phyloP scores from a whole-genome alignment of 2,113 vertebrate genomes.

The Tympanuchus pallidicinctus region DNA sequence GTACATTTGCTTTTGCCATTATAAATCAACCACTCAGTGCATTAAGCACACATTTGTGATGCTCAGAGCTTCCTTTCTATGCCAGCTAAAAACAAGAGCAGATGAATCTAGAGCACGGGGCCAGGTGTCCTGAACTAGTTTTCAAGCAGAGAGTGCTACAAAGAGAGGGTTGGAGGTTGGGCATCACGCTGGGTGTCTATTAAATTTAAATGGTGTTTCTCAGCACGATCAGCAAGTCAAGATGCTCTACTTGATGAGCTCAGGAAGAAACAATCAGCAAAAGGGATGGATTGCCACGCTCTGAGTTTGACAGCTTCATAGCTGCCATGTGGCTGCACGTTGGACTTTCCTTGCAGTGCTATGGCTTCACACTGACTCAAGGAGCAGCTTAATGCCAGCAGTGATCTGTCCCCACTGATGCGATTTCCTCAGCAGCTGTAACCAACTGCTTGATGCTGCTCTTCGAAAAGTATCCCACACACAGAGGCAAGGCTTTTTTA shows the following conservation, averaged over 20 bases:
- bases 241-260: not conserved
- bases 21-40: not conserved
- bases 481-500: not conserved
- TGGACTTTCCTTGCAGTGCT: not conserved
- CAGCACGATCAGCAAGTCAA: not conserved
- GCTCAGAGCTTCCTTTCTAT: accelerated
- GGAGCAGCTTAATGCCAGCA: not conserved
- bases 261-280: not conserved
- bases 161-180: not conserved
- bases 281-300: not conserved
- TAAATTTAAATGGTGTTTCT: not conserved
- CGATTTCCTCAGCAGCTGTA: not conserved
- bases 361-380: not conserved
- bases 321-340: not conserved
- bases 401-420: not conserved
- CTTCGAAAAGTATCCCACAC: not conserved
- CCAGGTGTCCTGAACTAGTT: not conserved
- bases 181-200: not conserved
- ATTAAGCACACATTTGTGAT: not conserved
- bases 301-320: not conserved
- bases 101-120: not conserved
- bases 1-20: not conserved
- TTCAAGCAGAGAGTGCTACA: not conserved
- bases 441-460: not conserved
- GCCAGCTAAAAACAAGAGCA: not conserved